Conservation (phyloP, 2,113 vertebrate genomes). For the Saimiri boliviensis region DNA sequence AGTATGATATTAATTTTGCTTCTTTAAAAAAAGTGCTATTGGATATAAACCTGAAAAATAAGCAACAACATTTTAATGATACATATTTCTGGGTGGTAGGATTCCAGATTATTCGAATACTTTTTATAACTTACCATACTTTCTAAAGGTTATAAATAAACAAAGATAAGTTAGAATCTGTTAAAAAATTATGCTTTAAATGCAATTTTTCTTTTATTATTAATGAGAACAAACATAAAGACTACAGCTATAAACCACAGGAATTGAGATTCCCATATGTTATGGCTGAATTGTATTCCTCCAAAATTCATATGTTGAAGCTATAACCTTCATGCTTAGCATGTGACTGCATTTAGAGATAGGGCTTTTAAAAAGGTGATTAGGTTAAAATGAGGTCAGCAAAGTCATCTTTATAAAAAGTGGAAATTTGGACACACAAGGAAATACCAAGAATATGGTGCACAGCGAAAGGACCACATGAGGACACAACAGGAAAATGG, state of each 20-base stretch:
- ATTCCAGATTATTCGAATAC: not conserved
- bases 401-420: not conserved
- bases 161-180: not conserved
- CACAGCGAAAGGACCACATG: not conserved
- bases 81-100: not conserved
- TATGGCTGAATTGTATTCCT: not conserved
- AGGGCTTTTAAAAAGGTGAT: not conserved
- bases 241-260: too few relatives aligned
- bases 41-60: not conserved
- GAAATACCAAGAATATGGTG: not conserved
- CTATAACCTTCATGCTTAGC: not conserved
- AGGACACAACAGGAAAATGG: not conserved
- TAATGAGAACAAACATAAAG: not conserved
- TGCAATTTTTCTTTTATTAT: not conserved
- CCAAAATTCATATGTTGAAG: not conserved
- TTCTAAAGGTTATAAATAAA: not conserved
- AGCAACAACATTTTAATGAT: not conserved
- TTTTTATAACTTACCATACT: not conserved
- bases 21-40: not conserved
- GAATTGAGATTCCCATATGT: not conserved
- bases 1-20: not conserved
- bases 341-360: not conserved
- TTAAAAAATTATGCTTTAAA: not conserved
- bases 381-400: not conserved
- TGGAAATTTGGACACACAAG: not conserved